Conservation (phyloP, 2,113 vertebrate species). For the Prolemur simus region DNA sequence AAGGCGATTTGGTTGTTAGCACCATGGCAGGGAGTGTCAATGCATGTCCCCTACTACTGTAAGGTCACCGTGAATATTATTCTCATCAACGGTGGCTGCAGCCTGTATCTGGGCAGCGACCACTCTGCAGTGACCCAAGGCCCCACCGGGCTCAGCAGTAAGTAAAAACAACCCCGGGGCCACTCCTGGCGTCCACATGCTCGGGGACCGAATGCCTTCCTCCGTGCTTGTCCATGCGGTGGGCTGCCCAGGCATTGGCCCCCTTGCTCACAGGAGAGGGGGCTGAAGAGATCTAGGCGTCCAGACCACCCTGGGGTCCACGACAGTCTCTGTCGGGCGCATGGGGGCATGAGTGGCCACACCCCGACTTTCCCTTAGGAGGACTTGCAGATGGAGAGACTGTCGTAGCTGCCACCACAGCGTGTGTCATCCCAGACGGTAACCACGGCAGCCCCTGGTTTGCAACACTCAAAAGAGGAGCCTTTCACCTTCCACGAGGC, state of each 20-base stretch:
- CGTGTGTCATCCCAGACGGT: accelerated
- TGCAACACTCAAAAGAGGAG: neutral
- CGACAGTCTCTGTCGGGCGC: accelerated
- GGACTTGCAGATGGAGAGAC: neutral
- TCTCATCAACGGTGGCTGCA: accelerated
- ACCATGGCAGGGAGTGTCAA: accelerated
- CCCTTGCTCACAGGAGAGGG: neutral
- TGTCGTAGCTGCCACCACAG: accelerated
- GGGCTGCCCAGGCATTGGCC: neutral
- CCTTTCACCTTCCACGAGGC: accelerated
- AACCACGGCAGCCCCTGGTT: accelerated
- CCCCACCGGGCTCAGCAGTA: neutral
- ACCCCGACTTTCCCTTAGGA: accelerated
- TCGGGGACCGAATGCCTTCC: accelerated
- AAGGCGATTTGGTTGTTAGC: accelerated
- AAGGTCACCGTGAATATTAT: accelerated
- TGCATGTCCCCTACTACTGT: accelerated
- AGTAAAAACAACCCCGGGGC: neutral
- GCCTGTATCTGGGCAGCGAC: accelerated
- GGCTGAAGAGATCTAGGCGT: accelerated
- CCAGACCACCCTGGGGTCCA: too few species aligned
- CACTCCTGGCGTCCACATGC: accelerated
- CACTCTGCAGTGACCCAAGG: neutral
- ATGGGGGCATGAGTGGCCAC: accelerated
- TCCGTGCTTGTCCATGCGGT: neutral